These are phyloP conservation scores for Sminthurides aquaticus DNA, from an alignment of 2,888 invertebrate species.

Conservation along the genomic window DNA sequence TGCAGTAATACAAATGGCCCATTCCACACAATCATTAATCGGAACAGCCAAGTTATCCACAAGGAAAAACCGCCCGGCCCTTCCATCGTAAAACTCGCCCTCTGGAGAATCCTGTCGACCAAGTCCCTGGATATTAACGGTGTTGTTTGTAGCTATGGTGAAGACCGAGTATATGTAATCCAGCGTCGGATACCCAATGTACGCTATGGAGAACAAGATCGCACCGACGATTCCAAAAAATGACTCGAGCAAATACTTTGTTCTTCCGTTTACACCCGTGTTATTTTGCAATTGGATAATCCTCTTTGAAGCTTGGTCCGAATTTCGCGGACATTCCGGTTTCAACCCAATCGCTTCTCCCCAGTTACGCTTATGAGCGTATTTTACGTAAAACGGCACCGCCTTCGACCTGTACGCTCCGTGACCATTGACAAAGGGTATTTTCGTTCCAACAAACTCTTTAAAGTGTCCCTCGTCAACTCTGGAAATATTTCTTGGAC, in stretches of 20 bases:
- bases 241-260: neutral
- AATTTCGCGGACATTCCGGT: neutral
- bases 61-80: neutral
- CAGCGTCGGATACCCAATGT: neutral
- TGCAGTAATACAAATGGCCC: neutral
- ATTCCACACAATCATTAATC: constrained; percentile 1
- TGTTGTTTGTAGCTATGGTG: neutral
- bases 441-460: no score
- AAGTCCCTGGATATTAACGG: neutral
- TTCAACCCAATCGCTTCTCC: no score
- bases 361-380: neutral
- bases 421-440: no score
- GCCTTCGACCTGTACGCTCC: no score
- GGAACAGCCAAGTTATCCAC: constrained; percentile 1
- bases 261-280: neutral
- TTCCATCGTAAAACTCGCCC: neutral
- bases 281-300: neutral
- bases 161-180: neutral
- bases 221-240: neutral
- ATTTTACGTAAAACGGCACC: neutral
- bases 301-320: neutral
- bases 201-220: neutral
- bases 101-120: neutral
- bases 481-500: no score
- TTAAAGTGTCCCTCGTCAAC: no score